Evolutionary conservation across 1,140 invertebrate genomes (phyloP), one percentile per base, ranked within the genome.

Genomic region (Lucilia cuprina): DNA sequence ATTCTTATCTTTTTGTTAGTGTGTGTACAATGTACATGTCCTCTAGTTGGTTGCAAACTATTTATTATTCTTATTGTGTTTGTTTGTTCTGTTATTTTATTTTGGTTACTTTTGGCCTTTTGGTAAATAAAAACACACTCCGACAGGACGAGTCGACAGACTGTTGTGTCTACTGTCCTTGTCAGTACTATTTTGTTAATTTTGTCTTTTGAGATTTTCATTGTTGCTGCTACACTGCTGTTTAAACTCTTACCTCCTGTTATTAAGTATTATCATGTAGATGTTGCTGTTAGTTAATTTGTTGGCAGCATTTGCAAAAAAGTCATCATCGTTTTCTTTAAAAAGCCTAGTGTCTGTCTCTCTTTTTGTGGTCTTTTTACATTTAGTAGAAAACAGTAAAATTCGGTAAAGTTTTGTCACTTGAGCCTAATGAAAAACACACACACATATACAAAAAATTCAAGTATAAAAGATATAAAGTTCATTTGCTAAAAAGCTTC

Each of bases 401-500:
- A 41, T 0, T 10, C 41, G 10, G 41, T 41, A 5, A 55, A 55
- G 50, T 55, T 55, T 41, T 10, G 65, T 19, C 65, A 70, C 65
- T 70, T 70, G 65, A 70, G 65, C 65, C 65, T 9, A 70, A 14
- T 41, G 25, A 30, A 41, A 41, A 2, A 30, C 25, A 30, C 10
- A 10, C 41, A 41, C 41, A 41, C 5, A 41, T 5, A 5, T 41
- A 41, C 41, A 41, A 1, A 55, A 14, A 55, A 55, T 55, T 55
- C 50, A 5, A 55, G 13, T 17, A 55, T n/a, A 55, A 13, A 13
- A 55, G 9, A 70, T 21, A 70, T 70, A 70, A 70, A 70, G 65
- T 70, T 70, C 65, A 70, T 70, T 70, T 70, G 65, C 65, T 70
- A 70, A 70, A 70, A 70, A 70, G 21, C 21, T 70, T 70, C 65